Evolutionary conservation across 2,113 vertebrate species (phyloP).

Genomic region (Campylomormyrus tamandua): DNA sequence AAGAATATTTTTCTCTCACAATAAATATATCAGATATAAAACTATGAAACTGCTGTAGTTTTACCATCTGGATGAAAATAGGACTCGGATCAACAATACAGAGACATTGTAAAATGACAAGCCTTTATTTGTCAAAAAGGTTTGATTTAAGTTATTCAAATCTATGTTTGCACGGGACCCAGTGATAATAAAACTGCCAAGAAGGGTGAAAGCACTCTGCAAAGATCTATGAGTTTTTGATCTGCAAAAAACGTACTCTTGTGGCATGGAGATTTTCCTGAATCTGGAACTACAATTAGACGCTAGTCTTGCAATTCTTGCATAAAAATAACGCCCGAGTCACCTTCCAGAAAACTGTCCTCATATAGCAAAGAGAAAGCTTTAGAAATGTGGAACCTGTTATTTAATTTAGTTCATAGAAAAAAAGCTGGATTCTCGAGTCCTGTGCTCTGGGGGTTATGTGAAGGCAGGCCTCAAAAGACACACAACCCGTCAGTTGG

Average conservation of each 20-base stretch:
- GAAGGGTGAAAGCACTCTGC: background rate
- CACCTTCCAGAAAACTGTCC: constrained; percentile 15
- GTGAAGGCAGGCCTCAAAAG: background rate
- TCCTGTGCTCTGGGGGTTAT: background rate
- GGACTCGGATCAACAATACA: background rate
- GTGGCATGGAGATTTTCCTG: background rate
- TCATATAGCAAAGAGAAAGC: background rate
- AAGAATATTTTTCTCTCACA: background rate
- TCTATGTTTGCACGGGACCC: background rate
- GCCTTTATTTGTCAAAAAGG: background rate
- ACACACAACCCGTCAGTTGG: background rate
- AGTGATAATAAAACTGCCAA: constrained; percentile 3
- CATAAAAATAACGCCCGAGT: constrained; percentile 3
- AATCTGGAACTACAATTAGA: constrained; percentile 17
- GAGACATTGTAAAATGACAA: background rate
- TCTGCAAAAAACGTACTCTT: background rate
- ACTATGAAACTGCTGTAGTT: background rate
- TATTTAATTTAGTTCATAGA: background rate
- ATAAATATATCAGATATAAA: background rate
- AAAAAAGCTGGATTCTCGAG: background rate
- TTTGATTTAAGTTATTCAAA: background rate
- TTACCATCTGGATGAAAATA: background rate
- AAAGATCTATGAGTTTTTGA: background rate
- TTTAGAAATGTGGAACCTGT: constrained; percentile 12
- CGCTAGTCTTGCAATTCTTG: background rate